Conservation (phyloP, 2,888 invertebrate genomes). For the Allophyes oxyacanthae region DNA sequence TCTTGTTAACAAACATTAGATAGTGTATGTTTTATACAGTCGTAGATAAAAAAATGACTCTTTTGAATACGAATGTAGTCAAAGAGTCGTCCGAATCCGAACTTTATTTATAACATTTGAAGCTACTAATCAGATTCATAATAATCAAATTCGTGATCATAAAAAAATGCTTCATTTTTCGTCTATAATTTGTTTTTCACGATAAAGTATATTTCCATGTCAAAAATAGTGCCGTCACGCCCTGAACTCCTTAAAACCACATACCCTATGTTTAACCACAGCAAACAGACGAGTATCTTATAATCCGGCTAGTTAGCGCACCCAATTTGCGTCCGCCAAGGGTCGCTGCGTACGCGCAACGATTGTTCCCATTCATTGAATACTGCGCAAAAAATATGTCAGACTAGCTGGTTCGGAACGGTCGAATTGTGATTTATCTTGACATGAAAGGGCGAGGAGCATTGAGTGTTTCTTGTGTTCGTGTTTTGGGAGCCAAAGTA, state of each 20-base stretch:
- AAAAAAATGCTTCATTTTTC: too few species aligned
- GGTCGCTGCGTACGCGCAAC: conserved; percentile 68
- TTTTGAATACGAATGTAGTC: too few species aligned
- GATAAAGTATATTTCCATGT: not conserved
- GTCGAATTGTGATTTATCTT: conserved; percentile 56
- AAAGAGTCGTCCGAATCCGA: too few species aligned
- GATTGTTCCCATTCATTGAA: conserved; percentile 53
- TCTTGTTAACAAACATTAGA: not conserved
- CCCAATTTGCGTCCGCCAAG: conserved; percentile 70
- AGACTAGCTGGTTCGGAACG: conserved; percentile 51
- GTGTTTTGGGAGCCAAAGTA: conserved; percentile 6
- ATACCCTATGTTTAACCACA: conserved; percentile 44
- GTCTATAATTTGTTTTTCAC: too few species aligned
- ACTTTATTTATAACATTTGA: too few species aligned
- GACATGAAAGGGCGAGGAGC: conserved; percentile 79
- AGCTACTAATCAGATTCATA: too few species aligned
- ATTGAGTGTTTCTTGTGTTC: conserved; percentile 30
- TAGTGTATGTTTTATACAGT: too few species aligned
- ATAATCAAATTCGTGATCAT: too few species aligned
- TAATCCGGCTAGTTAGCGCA: conserved; percentile 67
- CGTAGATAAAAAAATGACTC: too few species aligned
- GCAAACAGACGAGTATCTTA: conserved; percentile 56
- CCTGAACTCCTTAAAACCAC: conserved; percentile 24
- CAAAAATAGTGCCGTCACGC: conserved; percentile 15
- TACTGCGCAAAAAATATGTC: conserved; percentile 49